Evolutionary conservation across 2,797 vertebrate genomes (phyloP).

Genomic region (Eurystomus glaucurus): DNA sequence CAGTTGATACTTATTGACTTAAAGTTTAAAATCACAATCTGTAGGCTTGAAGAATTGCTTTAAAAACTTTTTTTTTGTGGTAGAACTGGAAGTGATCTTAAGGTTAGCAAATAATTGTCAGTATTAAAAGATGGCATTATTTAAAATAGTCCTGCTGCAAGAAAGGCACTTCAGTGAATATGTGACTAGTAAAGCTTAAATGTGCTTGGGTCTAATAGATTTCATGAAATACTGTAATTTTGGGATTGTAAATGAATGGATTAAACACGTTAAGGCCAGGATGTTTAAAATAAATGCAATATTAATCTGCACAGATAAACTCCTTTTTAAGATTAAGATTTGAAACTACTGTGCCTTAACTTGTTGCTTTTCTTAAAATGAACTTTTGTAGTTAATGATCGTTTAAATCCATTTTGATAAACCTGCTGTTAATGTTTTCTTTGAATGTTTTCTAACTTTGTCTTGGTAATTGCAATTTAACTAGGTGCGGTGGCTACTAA

Average conservation of each 20-base stretch:
- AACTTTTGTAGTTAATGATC: conserved; percentile 87
- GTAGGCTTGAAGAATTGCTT: conserved; percentile 88
- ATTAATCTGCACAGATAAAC: conserved; percentile 86
- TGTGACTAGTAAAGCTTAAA: conserved; percentile 91
- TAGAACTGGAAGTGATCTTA: conserved; percentile 87
- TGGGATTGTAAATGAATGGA: conserved; percentile 83
- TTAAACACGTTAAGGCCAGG: conserved; percentile 86
- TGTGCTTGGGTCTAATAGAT: conserved; percentile 83
- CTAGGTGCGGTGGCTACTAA: conserved; percentile 99
- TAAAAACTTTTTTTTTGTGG: conserved; percentile 83
- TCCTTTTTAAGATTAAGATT: conserved; percentile 80
- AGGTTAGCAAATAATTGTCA: conserved; percentile 87
- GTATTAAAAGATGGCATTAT: conserved; percentile 89
- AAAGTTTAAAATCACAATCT: conserved; percentile 83
- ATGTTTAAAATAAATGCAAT: conserved; percentile 86
- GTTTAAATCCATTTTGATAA: conserved; percentile 88
- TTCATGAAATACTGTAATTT: conserved; percentile 85
- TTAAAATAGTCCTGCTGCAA: conserved; percentile 84
- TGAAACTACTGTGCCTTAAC: conserved; percentile 95
- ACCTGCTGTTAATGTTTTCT: conserved; percentile 89
- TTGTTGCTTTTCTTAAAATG: conserved; percentile 86
- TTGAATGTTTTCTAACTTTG: conserved; percentile 96
- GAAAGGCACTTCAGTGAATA: conserved; percentile 89
- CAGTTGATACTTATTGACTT: conserved; percentile 87
- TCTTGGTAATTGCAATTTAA: conserved; percentile 98